Base-by-base conservation (phyloP, 2,797 vertebrate genomes). In the Clarias pachynema region DNA sequence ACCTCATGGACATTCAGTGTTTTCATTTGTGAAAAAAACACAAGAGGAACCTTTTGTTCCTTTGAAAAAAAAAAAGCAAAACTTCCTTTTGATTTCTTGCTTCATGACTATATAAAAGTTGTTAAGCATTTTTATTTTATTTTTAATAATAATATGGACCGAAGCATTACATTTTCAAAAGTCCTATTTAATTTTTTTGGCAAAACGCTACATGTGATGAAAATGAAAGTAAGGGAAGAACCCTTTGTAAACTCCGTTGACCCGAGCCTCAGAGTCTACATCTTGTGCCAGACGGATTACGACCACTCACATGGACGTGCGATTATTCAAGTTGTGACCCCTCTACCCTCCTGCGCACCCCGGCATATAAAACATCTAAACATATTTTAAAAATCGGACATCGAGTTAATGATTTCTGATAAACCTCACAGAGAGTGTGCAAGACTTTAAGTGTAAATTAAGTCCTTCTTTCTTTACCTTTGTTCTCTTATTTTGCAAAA, bases 361-460 rank as follows among this genome's bases (percentile, higher is more conserved):
- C 18, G 37, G 37, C 31, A 16, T 63, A 8, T 63, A 37, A 24
- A 26, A 49, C 15, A 8, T 80, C 34, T 29, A 80, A 65, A 65
- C 20, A 9, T 49, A 29, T 66, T 22, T 29, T 5, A 37, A 59
- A 62, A 15, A 40, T 63, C 44, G 24, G 40, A 10, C 73, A 12
- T 22, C 53, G 10, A 53, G 49, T 65, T 34, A 65, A 53, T 56
- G 26, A 29, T 73, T 68, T 62, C 26, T 34, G 26, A 16, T 53
- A 53, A 53, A 53, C 49, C 49, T 53, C 82, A 84, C 40, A 84
- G 14, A 62, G 82, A 66, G 26, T 29, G 72, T 31, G 59, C 49
- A 57, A 53, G 59, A 24, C 60, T 22, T 24, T 22, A 22, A 60
- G 22, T 60, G 81, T 26, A 22, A 70, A 31, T 7, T 31, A 78